Conservation (phyloP, 2,113 vertebrate species). For the Zootoca vivipara region DNA sequence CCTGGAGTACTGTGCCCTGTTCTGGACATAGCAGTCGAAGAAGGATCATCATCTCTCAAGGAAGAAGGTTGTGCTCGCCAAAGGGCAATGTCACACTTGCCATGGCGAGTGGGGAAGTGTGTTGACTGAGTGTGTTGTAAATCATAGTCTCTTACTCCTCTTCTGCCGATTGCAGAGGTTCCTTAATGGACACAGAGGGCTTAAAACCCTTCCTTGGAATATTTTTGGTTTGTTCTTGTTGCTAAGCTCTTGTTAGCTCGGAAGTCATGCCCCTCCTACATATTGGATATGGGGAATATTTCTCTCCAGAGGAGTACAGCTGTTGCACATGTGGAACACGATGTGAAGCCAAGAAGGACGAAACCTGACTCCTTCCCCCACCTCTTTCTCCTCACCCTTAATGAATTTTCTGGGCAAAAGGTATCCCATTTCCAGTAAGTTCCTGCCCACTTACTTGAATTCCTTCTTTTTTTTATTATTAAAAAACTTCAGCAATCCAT, state of each 20-base stretch:
- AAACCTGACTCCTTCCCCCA: not conserved
- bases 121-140: too few relatives aligned
- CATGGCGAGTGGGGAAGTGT: too few relatives aligned
- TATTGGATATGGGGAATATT: rapidly evolving
- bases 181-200: too few relatives aligned
- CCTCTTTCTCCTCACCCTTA: not conserved
- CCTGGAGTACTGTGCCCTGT: too few relatives aligned
- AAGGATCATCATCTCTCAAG: too few relatives aligned
- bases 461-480: conserved; percentile 41
- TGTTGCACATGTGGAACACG: not conserved
- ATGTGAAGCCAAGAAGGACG: not conserved
- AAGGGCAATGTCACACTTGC: too few relatives aligned
- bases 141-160: too few relatives aligned
- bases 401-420: conserved; percentile 51
- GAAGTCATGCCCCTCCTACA: not conserved
- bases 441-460: conserved; percentile 48
- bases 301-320: not conserved
- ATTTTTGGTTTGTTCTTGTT: too few relatives aligned
- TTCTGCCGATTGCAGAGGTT: too few relatives aligned
- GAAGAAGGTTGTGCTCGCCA: too few relatives aligned
- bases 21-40: too few relatives aligned
- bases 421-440: conserved; percentile 52
- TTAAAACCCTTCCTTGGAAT: too few relatives aligned
- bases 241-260: not conserved
- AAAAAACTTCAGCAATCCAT: not conserved